Base-by-base conservation (phyloP, 2,888 invertebrate species). In the Drosophila merina region DNA sequence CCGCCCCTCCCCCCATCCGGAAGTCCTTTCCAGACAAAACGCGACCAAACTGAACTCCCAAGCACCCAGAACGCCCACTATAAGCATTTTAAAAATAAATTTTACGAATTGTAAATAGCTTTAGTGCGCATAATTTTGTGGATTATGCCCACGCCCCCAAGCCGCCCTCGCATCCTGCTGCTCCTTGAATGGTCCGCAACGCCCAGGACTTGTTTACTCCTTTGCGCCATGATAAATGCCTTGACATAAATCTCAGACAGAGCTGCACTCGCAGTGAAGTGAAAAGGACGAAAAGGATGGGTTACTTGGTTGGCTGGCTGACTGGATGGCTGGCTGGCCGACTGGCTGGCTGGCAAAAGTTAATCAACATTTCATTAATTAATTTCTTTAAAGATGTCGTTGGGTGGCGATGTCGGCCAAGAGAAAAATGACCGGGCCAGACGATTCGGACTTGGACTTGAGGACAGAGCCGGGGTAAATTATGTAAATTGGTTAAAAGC, bases 401-500 rank as follows among this genome's bases (percentile, higher is more conserved):
- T 73, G 72, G 68, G 60, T 63, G 62, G 55, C 45, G 48, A 38
- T 10, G 50, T 55, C 36, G 47, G 70, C 55, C 69, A 31, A 57
- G 48, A 57, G 64, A 63, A 75, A 68, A 62, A 74, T 75, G 54
- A 56, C 57, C 50, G n/a, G 48, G 58, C 57, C 72, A 72, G 67
- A 58, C 59, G 51, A 54, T 52, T 64, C 30, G 42, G 56, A 50
- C 58, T 52, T 51, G 56, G 38, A 42, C 33, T n/a, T 14, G n/a
- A 60, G 33, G 44, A 31, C 9, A 59, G 49, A 57, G 44, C 59
- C 49, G 47, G 77, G 74, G 78, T 69, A 80, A 89, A 89, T 89
- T 90, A 89, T 89, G 90, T 85, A 90, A 89, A 89, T 89, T 89
- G 88, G 81, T 87, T 89, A 86, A 89, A 88, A 90, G 89, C 89